Percentiles rank a stretch among this genome's conserved stretches.
phyloP scores from a whole-genome alignment of 2,113 vertebrate species.

The Oncorhynchus tshawytscha region DNA sequence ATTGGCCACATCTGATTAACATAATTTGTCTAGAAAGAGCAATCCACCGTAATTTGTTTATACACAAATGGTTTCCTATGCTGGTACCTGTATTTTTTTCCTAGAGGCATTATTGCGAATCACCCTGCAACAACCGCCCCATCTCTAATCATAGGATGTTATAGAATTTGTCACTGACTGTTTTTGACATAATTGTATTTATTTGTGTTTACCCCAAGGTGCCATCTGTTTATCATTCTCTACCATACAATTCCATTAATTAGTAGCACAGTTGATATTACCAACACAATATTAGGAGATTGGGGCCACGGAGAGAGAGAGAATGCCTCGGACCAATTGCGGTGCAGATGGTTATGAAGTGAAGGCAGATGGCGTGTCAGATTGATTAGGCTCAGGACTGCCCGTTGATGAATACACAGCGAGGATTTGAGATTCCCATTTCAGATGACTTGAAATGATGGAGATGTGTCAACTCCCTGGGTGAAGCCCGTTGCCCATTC shows the following conservation, averaged over 20 bases:
- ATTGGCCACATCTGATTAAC: background rate
- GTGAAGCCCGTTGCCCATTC: constrained; percentile 51
- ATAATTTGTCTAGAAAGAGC: background rate
- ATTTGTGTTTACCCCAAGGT: constrained; percentile 60
- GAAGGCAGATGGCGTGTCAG: constrained; percentile 72
- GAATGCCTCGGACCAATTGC: constrained; percentile 54
- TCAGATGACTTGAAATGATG: constrained; percentile 53
- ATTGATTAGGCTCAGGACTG: constrained; percentile 68
- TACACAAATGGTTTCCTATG: background rate
- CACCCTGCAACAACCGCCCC: constrained; percentile 13
- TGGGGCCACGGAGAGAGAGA: constrained; percentile 32
- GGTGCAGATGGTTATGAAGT: constrained; percentile 73
- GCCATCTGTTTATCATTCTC: constrained; percentile 72
- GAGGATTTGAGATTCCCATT: constrained; percentile 46
- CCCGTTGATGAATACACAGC: constrained; percentile 56
- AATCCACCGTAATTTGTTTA: background rate
- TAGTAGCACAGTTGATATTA: constrained; percentile 67
- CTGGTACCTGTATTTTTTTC: background rate
- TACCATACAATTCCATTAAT: constrained; percentile 71
- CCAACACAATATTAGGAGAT: constrained; percentile 57
- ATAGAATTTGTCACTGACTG: constrained; percentile 49
- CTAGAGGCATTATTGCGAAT: background rate
- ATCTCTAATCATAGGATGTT: constrained; percentile 42
- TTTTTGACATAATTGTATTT: constrained; percentile 64
- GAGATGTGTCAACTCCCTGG: constrained; percentile 52